These are phyloP conservation scores for Neolamprologus tretocephalus DNA, from an alignment of 2,113 vertebrate species.

Conservation along the genomic window DNA sequence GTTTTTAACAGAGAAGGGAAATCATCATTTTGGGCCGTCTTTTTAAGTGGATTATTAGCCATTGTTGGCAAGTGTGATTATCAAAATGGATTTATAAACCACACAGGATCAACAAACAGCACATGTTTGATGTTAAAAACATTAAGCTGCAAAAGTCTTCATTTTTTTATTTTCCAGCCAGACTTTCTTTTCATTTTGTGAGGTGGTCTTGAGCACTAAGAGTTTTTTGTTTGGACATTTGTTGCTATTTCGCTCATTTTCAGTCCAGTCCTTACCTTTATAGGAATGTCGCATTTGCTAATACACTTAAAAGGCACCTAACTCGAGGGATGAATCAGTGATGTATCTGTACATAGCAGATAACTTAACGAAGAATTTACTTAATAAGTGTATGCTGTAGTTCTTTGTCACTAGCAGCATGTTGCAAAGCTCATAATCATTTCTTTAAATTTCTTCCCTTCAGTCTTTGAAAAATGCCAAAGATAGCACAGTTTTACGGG, in stretches of 20 bases:
- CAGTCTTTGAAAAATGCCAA: not conserved
- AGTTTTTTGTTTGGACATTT: not conserved
- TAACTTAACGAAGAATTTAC: not conserved
- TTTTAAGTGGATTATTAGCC: not conserved
- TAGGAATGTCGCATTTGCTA: not conserved
- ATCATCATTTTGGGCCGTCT: not conserved
- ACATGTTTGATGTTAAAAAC: not conserved
- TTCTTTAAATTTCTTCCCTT: not conserved
- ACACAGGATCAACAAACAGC: not conserved
- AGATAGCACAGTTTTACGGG: not conserved
- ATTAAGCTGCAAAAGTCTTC: not conserved
- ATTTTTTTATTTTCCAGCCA: not conserved
- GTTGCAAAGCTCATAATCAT: not conserved
- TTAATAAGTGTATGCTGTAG: not conserved
- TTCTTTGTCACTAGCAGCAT: not conserved
- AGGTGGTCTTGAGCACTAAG: not conserved
- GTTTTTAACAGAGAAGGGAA: not conserved
- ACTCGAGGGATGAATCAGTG: not conserved
- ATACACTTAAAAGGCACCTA: not conserved
- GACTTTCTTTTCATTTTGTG: not conserved
- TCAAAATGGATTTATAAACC: not conserved
- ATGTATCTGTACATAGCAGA: not conserved
- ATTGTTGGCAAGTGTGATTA: not conserved
- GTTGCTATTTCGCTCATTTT: not conserved
- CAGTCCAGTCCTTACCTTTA: not conserved